Base-by-base conservation (phyloP, 2,888 invertebrate species). In the Brachyopa scutellaris region DNA sequence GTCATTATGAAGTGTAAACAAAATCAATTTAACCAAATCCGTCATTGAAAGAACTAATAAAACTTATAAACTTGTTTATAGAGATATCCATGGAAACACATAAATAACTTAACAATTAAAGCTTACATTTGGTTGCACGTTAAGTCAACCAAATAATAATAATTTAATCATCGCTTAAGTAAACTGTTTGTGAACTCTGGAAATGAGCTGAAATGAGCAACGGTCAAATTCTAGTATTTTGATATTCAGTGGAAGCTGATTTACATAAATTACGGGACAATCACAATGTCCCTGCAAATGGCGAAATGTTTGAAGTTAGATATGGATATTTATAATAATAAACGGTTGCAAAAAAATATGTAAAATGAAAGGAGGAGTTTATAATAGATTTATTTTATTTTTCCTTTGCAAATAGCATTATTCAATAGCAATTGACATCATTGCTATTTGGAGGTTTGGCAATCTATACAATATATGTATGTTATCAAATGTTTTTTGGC, bases 201-300 rank as follows among this genome's bases (percentile, higher is more conserved):
- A n/a, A 19, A 19, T 19, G 17, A 38, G 15, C 7, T 33, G 9
- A 9, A 17, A 38, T 17, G 17, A 15, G 8, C 13, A 15, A 8
- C 9, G 9, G 19, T 19, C 40, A 40, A 4, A 40, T 19, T 40
- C n/a, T 11, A 49, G 23, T n/a, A 64, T 51, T 17, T 51, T 40
- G 36, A 40, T 51, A 64, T 64, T 51, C 38, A 19, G 40, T 38
- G 11, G 19, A 38, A 26, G 29, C 38, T 26, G 26, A 64, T 64
- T 51, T 64, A 38, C 64, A 64, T 64, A 26, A 51, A 64, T 64
- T 64, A 51, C 38, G 64, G 26, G 17, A 26, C 40, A 26, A 40
- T 9, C n/a, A n/a, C n/a, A n/a, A n/a, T n/a, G n/a, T n/a, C 23
- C 17, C 8, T 49, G 38, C n/a, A 49, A 38, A 19, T 51, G 64